Evolutionary conservation across 2,888 invertebrate species (phyloP).

Genomic region (Lingula anatina): DNA sequence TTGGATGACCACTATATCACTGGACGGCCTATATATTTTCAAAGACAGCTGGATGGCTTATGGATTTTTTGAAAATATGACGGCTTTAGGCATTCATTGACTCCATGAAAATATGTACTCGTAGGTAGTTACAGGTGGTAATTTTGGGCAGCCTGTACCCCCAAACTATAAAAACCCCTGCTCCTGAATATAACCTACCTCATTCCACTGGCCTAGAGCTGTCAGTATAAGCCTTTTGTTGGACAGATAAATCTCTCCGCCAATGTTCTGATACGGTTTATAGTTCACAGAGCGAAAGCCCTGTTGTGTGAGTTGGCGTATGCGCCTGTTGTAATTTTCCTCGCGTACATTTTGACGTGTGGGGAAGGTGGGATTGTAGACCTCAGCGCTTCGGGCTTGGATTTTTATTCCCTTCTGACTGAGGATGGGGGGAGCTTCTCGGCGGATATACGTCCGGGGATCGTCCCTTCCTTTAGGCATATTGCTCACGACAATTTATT

Average conservation of each 20-base stretch:
- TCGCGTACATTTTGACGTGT: slow-evolving; percentile 32
- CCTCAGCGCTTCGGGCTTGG: slow-evolving; percentile 29
- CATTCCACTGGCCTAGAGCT: slow-evolving; percentile 46
- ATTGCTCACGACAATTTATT: no score
- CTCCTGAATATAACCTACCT: slow-evolving; percentile 22
- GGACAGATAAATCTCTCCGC: slow-evolving; percentile 49
- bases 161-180: no score
- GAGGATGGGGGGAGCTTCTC: slow-evolving; percentile 35
- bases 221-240: slow-evolving; percentile 42
- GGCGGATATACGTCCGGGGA: slow-evolving; percentile 25
- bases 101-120: no score
- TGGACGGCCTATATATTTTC: no score
- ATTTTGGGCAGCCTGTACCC: no score
- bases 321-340: slow-evolving; percentile 41
- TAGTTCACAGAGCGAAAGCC: slow-evolving; percentile 43
- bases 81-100: no score
- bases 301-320: slow-evolving; percentile 34
- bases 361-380: slow-evolving; percentile 40
- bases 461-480: slow-evolving; percentile 18
- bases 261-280: slow-evolving; percentile 47
- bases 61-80: no score
- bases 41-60: no score
- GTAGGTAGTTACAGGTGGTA: no score
- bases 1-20: no score
- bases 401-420: slow-evolving; percentile 31